A percentile compares a stretch with the other conserved stretches of the same genome.
phyloP scores from a whole-genome alignment of 2,797 vertebrate species.

The Gymnopithys bicolor region DNA sequence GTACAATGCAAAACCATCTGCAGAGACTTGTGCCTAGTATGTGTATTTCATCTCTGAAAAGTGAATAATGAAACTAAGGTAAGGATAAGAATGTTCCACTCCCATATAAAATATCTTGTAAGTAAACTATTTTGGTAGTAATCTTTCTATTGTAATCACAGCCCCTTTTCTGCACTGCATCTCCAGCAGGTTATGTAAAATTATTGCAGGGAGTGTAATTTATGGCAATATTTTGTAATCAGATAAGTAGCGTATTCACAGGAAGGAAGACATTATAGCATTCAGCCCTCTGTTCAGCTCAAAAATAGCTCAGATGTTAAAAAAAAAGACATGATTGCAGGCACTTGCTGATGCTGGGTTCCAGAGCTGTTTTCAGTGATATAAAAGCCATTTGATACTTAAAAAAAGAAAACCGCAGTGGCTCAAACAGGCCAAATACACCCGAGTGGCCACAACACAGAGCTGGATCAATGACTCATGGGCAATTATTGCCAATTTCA shows the following conservation, averaged over 20 bases:
- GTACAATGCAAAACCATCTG: background rate
- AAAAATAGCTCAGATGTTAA: conserved; percentile 43
- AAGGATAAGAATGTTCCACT: background rate
- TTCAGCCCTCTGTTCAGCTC: conserved; percentile 16
- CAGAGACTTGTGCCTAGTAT: background rate
- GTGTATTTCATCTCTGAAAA: background rate
- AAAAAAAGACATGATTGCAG: conserved; percentile 20
- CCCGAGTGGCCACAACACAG: background rate
- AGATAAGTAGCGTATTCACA: conserved; percentile 47
- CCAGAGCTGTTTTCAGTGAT: conserved; percentile 4
- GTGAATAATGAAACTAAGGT: background rate
- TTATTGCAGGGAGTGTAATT: conserved; percentile 22
- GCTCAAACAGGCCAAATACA: conserved; percentile 10
- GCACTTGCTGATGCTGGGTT: background rate
- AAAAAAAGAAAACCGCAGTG: background rate
- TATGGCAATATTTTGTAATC: conserved; percentile 53
- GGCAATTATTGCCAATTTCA: conserved; percentile 13
- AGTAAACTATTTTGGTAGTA: background rate
- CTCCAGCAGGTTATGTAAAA: conserved; percentile 6
- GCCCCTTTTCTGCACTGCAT: background rate
- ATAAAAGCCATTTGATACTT: conserved; percentile 20
- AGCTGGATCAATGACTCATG: conserved; percentile 15
- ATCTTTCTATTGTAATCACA: background rate
- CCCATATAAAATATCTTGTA: background rate
- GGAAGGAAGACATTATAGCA: conserved; percentile 34